phyloP scores from a whole-genome alignment of 1,140 invertebrate genomes.

The Coenobita brevimanus region DNA sequence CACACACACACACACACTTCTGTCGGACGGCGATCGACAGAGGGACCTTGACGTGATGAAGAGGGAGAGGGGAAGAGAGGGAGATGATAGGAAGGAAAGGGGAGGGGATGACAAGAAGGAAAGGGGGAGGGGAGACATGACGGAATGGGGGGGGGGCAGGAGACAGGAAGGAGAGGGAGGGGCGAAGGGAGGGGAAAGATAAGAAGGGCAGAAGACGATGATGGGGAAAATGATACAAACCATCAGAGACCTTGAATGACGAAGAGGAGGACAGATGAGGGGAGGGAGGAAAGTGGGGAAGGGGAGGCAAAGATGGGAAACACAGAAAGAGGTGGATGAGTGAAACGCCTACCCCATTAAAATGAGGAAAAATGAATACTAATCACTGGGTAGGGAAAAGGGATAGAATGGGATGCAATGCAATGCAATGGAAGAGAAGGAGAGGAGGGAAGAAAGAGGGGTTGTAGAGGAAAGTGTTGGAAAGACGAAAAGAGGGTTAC shows the following conservation, averaged over 20 bases:
- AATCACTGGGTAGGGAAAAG: no score
- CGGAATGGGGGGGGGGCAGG: neutral
- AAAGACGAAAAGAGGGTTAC: no score
- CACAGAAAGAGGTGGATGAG: no score
- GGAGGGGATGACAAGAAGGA: neutral
- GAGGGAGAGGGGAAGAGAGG: neutral
- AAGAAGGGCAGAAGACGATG: neutral
- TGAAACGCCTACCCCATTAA: no score
- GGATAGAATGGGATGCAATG: no score
- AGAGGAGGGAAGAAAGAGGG: no score
- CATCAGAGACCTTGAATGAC: neutral
- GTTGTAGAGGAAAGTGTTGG: no score
- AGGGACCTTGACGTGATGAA: neutral
- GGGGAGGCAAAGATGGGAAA: neutral
- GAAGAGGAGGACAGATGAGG: conserved; percentile 2
- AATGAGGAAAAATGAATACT: no score
- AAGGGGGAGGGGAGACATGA: neutral
- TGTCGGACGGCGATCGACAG: neutral
- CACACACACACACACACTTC: neutral
- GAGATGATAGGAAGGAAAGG: neutral
- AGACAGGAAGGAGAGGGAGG: neutral
- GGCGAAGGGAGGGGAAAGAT: neutral
- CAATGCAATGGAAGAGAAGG: no score
- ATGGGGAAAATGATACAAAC: neutral
- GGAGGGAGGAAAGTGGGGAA: neutral